These are phyloP conservation scores for Rhodinocichla rosea DNA, from an alignment of 2,113 vertebrate species.

Conservation along the genomic window DNA sequence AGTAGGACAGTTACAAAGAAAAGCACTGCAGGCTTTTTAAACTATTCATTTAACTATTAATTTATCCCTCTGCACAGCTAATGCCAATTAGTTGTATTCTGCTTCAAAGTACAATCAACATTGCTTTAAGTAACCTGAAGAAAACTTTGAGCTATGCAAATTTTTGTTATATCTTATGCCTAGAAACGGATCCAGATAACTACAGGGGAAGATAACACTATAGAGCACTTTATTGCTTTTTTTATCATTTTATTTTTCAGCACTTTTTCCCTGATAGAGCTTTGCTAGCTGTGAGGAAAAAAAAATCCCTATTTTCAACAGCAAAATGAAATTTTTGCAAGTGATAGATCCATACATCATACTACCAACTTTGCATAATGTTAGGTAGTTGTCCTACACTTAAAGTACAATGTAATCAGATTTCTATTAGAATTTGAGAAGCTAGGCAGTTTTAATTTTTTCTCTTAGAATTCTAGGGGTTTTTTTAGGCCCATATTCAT, in stretches of 20 bases:
- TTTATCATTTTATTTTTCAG: not conserved
- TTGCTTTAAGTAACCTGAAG: not conserved
- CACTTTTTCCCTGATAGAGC: not conserved
- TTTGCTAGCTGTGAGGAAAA: not conserved
- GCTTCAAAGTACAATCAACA: not conserved
- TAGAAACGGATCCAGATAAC: not conserved
- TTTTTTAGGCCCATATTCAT: not conserved
- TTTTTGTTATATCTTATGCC: not conserved
- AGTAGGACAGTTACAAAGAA: not conserved
- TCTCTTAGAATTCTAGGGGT: not conserved
- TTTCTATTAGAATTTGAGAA: not conserved
- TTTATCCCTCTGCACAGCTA: not conserved
- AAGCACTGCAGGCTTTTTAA: not conserved
- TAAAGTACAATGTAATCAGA: not conserved
- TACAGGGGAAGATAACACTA: not conserved
- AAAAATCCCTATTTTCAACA: not conserved
- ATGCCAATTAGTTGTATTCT: not conserved
- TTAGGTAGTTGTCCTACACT: not conserved
- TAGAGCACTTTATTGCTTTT: not conserved
- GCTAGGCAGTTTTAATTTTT: not conserved
- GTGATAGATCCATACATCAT: not conserved
- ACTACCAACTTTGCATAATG: not conserved
- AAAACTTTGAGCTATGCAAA: not conserved
- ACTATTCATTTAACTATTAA: not conserved
- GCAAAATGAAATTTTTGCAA: not conserved